These are phyloP conservation scores for Gisinianus flammeolus DNA, from an alignment of 2,888 invertebrate species.

Conservation along the genomic window DNA sequence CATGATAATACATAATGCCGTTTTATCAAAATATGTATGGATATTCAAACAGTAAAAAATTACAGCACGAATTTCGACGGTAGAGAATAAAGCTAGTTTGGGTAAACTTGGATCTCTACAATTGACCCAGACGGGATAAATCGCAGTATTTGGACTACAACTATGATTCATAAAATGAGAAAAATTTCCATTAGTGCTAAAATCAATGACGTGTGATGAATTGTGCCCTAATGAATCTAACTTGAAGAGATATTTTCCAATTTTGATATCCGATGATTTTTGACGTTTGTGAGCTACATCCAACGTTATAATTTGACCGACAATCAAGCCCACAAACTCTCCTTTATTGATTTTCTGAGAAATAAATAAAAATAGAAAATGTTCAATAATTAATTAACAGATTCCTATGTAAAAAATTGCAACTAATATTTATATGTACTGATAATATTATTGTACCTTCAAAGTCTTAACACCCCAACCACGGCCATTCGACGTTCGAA, in stretches of 20 bases:
- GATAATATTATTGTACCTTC: conserved; percentile 11
- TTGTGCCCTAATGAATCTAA: not conserved
- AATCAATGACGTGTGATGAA: conserved; percentile 21
- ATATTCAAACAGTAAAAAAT: too few species aligned
- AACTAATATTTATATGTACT: too few species aligned
- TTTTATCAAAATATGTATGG: too few species aligned
- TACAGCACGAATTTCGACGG: conserved; percentile 22
- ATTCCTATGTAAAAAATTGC: too few species aligned
- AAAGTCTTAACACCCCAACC: conserved; percentile 38
- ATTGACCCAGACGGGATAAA: conserved; percentile 14
- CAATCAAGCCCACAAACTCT: conserved; percentile 14
- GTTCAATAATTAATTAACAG: not conserved
- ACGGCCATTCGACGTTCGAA: conserved; percentile 1
- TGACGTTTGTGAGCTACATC: conserved; percentile 4
- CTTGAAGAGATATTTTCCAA: conserved; percentile 22
- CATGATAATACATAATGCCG: too few species aligned
- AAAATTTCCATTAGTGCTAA: conserved; percentile 27
- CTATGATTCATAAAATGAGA: conserved; percentile 33
- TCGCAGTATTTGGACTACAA: conserved; percentile 28
- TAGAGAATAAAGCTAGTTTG: conserved; percentile 18
- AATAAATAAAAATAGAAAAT: not conserved
- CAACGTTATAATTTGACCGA: conserved; percentile 26
- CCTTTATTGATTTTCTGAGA: conserved; percentile 25
- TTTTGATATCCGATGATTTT: not conserved
- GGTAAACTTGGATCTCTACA: not conserved